Evolutionary conservation across 1,140 invertebrate species (phyloP), one percentile per base, ranked within the genome.

Genomic region (Ostrea denselamellosa): DNA sequence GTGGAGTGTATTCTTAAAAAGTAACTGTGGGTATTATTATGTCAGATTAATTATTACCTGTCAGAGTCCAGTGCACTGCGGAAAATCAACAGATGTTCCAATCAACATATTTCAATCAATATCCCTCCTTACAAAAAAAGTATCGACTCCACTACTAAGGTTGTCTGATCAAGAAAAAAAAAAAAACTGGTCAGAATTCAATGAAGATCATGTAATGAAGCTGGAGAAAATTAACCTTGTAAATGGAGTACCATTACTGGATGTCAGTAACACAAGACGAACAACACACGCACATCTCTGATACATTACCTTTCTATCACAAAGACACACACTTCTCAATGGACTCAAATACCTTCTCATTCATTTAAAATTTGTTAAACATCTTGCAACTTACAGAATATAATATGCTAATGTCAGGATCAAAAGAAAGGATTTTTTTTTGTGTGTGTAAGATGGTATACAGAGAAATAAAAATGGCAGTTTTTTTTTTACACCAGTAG

Each of bases 21-120:
- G 28, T 71, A 71, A 71, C 68, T 28, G 25, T 71, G 68, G 68
- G 22, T 71, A 71, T 71, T 71, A 71, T 71, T 71, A 71, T 71
- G 68, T 71, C 68, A 71, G 68, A 71, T 71, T 71, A 71, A 71
- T 71, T 34, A 71, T 71, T 71, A 71, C 68, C 68, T 71, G 68
- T 71, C 68, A 28, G 25, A 28, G 68, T 28, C 68, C 28, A 25
- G 25, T 34, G 22, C 68, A 71, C 68, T 71, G 22, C 68, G 68
- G 68, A 71, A 71, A 71, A 71, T 71, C 68, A 71, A 71, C 68
- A 71, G 68, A 71, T 71, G 68, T 71, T 34, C 12, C 4, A 71
- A 71, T 71, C 68, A 68, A 68, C 22, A 68, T n/a, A 68, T 22
- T 68, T 25, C 65, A 68, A 68, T 68, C 65, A 71, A 71, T 71